These are phyloP conservation scores for Pomatorhinus ruficollis DNA, from an alignment of 2,113 vertebrate genomes.

Conservation along the genomic window DNA sequence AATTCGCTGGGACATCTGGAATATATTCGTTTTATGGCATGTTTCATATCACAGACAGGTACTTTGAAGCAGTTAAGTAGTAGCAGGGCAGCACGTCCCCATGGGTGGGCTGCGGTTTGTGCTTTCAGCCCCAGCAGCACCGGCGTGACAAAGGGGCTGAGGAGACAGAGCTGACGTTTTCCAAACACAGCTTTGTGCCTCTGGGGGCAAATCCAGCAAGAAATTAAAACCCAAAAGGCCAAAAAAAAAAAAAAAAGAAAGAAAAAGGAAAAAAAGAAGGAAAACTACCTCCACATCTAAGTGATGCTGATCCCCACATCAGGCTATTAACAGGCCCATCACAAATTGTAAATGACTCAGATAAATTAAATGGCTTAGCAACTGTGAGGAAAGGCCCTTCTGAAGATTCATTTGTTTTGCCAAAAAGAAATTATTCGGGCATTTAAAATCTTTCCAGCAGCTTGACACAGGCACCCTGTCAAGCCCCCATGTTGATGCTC, in stretches of 20 bases:
- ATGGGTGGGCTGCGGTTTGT: conserved; percentile 76
- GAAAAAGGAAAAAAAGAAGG: not conserved
- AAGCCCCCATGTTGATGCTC: conserved; percentile 16
- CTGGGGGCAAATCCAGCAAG: conserved; percentile 53
- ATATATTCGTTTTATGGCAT: conserved; percentile 69
- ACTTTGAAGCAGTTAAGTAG: conserved; percentile 71
- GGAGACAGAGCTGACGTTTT: conserved; percentile 60
- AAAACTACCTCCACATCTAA: not conserved
- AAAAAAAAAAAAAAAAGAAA: not conserved
- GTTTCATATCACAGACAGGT: conserved; percentile 76
- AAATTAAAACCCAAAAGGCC: conserved; percentile 47
- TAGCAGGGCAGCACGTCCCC: conserved; percentile 63
- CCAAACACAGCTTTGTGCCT: conserved; percentile 63
- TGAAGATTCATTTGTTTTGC: conserved; percentile 58
- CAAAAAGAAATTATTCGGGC: conserved; percentile 57
- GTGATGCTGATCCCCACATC: conserved; percentile 33
- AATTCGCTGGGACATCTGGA: conserved; percentile 73
- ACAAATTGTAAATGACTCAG: conserved; percentile 66
- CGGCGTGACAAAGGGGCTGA: conserved; percentile 66
- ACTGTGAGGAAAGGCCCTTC: conserved; percentile 56
- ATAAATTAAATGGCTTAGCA: conserved; percentile 73
- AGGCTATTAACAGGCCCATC: conserved; percentile 71
- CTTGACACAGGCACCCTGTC: conserved; percentile 3
- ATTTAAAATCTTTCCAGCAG: conserved; percentile 49
- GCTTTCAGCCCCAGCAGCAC: conserved; percentile 71